phyloP scores from a whole-genome alignment of 2,797 vertebrate genomes.

The Sebastes paucispinis region DNA sequence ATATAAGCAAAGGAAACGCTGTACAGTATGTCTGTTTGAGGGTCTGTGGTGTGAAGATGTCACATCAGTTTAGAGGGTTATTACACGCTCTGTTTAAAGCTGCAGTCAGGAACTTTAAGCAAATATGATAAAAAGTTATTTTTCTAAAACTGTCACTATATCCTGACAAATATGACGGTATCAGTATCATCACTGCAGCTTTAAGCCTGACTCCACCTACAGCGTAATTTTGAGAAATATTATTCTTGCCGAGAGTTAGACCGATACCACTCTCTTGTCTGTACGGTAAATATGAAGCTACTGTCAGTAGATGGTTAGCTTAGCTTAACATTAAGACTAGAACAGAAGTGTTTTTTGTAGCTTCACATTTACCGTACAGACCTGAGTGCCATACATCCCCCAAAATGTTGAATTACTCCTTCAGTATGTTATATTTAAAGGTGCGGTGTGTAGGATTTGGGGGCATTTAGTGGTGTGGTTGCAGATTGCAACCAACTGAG shows the following conservation, averaged over 20 bases:
- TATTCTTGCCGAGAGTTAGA: neutral
- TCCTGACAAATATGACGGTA: too few species aligned
- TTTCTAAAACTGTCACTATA: too few species aligned
- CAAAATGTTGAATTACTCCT: neutral
- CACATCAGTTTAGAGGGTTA: neutral
- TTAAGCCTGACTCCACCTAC: neutral
- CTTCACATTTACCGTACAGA: neutral
- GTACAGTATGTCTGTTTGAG: too few species aligned
- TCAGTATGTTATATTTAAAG: neutral
- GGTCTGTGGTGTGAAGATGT: neutral
- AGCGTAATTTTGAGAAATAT: neutral
- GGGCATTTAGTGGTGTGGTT: fast-evolving
- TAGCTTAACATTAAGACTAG: neutral
- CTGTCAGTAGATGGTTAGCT: neutral
- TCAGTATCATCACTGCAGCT: too few species aligned
- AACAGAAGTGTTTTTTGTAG: neutral
- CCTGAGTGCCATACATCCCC: neutral
- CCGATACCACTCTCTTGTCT: too few species aligned
- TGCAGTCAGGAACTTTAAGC: too few species aligned
- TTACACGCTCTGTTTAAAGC: neutral
- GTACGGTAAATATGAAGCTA: too few species aligned
- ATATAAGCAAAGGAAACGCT: neutral
- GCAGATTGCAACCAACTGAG: too few species aligned
- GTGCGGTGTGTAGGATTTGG: too few species aligned
- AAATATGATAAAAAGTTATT: too few species aligned